Evolutionary conservation across 2,888 invertebrate genomes (phyloP), one percentile per base, ranked within the genome.

Genomic region (Palloptera scutellata): DNA sequence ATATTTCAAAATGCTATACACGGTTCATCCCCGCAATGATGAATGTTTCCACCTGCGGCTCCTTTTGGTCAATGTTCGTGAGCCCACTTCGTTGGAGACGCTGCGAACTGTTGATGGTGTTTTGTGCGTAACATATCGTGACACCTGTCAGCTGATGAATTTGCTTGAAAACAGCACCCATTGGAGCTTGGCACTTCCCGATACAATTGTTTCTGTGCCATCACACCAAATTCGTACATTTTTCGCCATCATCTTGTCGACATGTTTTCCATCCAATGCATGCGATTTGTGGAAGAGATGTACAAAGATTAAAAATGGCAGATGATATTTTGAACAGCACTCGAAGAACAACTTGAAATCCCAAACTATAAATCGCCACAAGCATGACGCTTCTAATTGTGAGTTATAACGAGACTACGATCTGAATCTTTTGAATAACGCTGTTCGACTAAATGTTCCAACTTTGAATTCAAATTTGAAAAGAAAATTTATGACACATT

Each of bases 241-340:
- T 67, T 79, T 81, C 67, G 76, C 77, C 67, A 76, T 77, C 68
- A 73, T 79, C 60, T 73, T 78, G 70, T 75, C 76, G 66, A 74
- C 75, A 74, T 77, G 77, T 76, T 75, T 74, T 60, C 73, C 75
- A 19, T 72, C 71, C 20, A 70, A 71, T 72, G 72, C 74, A 74
- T 10, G 72, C 17, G 72, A 61, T 43, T 72, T 76, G 62, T 76
- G 74, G 74, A 70, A 66, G 43, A 70, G 72, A 75, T 61, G 74
- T 71, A 53, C 71, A 75, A 71, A 75, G 73, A 74, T 69, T 71
- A 69, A n/a, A n/a, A n/a, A n/a, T 74, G 70, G 70, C 71, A 71
- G 73, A 75, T 42, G 75, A 75, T 75, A 74, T 75, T 70, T 73
- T 76, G 74, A 71, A 77, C 74, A 72, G 48, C 70, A 41, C 67